Evolutionary conservation across 2,888 invertebrate genomes (phyloP).

Genomic region (Agonum fuliginosum): DNA sequence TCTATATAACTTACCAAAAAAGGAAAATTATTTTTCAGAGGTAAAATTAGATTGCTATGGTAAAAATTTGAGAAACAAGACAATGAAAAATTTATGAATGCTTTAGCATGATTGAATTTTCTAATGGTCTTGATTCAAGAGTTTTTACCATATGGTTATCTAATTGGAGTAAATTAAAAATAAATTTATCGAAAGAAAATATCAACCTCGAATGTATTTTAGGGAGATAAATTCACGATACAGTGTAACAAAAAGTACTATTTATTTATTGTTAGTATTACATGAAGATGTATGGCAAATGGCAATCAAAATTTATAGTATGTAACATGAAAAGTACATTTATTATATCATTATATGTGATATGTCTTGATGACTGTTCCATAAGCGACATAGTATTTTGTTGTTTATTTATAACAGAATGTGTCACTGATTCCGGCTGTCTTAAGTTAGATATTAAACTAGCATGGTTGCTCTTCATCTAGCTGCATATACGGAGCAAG

Average conservation of each 20-base stretch:
- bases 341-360: not conserved
- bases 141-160: too few relatives aligned
- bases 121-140: too few relatives aligned
- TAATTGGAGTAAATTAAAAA: not conserved
- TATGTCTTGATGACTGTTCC: not conserved
- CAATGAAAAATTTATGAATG: not conserved
- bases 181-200: not conserved
- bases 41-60: too few relatives aligned
- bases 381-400: not conserved
- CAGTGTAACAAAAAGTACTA: not conserved
- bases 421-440: not conserved
- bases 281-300: not conserved
- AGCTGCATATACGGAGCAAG: not conserved
- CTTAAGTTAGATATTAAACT: not conserved
- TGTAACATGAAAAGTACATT: not conserved
- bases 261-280: not conserved
- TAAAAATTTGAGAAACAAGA: too few relatives aligned
- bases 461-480: not conserved
- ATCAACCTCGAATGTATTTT: not conserved
- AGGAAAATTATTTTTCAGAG: too few relatives aligned
- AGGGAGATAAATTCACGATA: not conserved
- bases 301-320: not conserved
- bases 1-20: too few relatives aligned
- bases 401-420: not conserved
- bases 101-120: not conserved